Percentiles rank a stretch among this genome's conserved stretches.
phyloP scores from a whole-genome alignment of 1,140 invertebrate species.

The Hetaerina americana region DNA sequence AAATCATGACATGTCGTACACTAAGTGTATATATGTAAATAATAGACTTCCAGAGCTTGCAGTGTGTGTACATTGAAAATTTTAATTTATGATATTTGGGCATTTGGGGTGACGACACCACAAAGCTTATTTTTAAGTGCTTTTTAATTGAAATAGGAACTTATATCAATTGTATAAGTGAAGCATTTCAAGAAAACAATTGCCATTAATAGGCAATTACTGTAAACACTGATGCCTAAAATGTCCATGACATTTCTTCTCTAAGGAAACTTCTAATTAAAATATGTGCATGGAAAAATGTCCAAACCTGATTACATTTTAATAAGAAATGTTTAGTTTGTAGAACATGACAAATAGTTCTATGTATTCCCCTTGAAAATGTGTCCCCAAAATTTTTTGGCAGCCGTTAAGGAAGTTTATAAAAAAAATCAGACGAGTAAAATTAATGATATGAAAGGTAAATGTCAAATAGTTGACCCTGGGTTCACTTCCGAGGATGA shows the following conservation, averaged over 20 bases:
- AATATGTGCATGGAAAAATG: not conserved
- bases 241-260: not conserved
- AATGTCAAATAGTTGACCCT: too few species aligned
- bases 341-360: not conserved
- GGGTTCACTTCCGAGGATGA: too few species aligned
- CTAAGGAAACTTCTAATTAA: not conserved
- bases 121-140: not conserved
- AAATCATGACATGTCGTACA: not conserved
- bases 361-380: not conserved
- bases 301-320: not conserved
- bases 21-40: slow-evolving; percentile 1
- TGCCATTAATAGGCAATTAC: not conserved
- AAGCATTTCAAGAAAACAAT: not conserved
- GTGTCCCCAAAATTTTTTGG: too few species aligned
- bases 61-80: not conserved
- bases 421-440: too few species aligned
- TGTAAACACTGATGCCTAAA: not conserved
- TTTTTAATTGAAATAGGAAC: not conserved
- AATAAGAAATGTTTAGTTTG: not conserved
- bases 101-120: not conserved
- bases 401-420: too few species aligned
- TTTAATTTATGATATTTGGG: not conserved
- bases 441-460: too few species aligned
- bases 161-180: not conserved
- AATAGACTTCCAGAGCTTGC: not conserved